Evolutionary conservation across 2,888 invertebrate species (phyloP).

Genomic region (Eupithecia tripunctaria): DNA sequence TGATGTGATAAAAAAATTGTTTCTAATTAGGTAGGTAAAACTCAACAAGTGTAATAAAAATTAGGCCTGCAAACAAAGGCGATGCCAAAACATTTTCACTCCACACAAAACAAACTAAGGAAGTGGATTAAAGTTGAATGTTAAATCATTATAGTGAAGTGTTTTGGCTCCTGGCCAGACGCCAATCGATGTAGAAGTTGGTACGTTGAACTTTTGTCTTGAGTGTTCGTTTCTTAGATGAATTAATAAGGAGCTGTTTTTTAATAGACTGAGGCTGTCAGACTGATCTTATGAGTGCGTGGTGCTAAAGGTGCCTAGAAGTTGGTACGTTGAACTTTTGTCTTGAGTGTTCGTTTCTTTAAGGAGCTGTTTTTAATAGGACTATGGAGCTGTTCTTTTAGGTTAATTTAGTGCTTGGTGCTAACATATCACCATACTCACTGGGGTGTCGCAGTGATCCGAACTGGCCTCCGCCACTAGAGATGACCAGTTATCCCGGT

Average conservation of each 20-base stretch:
- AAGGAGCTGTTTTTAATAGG: too few relatives aligned
- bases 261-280: not conserved
- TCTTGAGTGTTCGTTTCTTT: too few relatives aligned
- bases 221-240: conserved; percentile 44
- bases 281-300: too few relatives aligned
- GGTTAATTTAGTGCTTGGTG: too few relatives aligned
- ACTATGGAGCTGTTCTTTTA: too few relatives aligned
- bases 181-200: conserved; percentile 68
- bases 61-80: conserved; percentile 10
- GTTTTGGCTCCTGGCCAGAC: conserved; percentile 75
- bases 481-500: too few relatives aligned
- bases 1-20: not conserved
- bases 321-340: too few relatives aligned
- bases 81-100: conserved; percentile 30
- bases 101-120: conserved; percentile 66
- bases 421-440: too few relatives aligned
- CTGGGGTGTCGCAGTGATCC: too few relatives aligned
- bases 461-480: too few relatives aligned
- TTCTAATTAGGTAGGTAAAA: not conserved
- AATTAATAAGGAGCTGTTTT: not conserved
- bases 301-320: too few relatives aligned
- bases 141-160: conserved; percentile 73
- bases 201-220: conserved; percentile 67
- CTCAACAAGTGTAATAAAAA: conserved; percentile 18
- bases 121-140: conserved; percentile 60